These are phyloP conservation scores for Halichoerus grypus DNA, from an alignment of 2,113 vertebrate genomes.

Conservation along the genomic window DNA sequence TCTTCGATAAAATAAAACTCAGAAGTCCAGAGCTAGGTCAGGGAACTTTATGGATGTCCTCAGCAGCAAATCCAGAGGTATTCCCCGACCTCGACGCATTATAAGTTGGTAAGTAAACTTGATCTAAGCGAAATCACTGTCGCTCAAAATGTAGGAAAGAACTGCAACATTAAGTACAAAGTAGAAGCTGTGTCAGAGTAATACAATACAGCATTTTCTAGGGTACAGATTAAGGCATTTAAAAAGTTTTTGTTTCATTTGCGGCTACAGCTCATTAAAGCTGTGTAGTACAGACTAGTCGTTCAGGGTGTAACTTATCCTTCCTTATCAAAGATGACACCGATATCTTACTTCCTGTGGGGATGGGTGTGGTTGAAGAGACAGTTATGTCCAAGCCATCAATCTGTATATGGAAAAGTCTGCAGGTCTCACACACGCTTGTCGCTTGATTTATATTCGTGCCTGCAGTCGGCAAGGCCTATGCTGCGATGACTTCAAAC, in stretches of 20 bases:
- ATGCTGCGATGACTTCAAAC: background rate
- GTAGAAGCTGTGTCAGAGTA: background rate
- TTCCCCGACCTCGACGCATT: background rate
- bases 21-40: background rate
- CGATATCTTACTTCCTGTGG: slow-evolving; percentile 75
- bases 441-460: background rate
- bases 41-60: background rate
- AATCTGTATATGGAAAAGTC: slow-evolving; percentile 62
- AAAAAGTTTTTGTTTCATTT: slow-evolving; percentile 48
- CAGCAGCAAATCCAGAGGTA: background rate
- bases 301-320: slow-evolving; percentile 71
- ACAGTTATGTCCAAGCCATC: slow-evolving; percentile 72
- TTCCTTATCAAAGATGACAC: slow-evolving; percentile 75
- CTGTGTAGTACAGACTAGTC: background rate
- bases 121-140: slow-evolving; percentile 1
- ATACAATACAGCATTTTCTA: background rate
- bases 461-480: slow-evolving; percentile 59
- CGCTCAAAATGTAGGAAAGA: background rate
- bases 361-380: slow-evolving; percentile 75
- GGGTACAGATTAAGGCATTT: background rate
- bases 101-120: background rate
- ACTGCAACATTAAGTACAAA: background rate
- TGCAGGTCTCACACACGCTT: slow-evolving; percentile 23
- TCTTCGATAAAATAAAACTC: background rate
- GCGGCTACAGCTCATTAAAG: background rate